Evolutionary conservation across 2,797 vertebrate species (phyloP).

Genomic region (Pogoniulus pusillus): DNA sequence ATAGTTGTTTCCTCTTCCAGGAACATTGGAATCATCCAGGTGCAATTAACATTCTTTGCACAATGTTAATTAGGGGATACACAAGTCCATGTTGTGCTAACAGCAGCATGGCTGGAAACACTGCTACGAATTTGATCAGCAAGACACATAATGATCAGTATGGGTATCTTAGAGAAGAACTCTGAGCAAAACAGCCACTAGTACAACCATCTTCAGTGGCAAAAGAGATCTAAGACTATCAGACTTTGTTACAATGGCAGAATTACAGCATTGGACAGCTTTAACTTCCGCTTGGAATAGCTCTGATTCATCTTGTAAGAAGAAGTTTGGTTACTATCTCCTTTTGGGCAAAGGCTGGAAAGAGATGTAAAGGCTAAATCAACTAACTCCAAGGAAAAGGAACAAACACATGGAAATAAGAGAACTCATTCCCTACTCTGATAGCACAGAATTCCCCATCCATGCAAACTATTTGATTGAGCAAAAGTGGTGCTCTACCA

Average conservation of each 20-base stretch:
- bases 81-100: not conserved
- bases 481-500: not conserved
- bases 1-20: not conserved
- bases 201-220: not conserved
- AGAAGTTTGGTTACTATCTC: not conserved
- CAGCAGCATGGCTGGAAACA: conserved; percentile 1
- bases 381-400: not conserved
- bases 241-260: not conserved
- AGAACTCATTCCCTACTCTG: not conserved
- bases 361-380: not conserved
- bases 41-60: conserved; percentile 13
- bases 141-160: not conserved
- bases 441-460: not conserved
- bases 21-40: not conserved
- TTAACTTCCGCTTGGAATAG: not conserved
- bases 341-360: not conserved
- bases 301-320: not conserved
- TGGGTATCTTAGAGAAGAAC: not conserved
- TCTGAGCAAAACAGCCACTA: not conserved
- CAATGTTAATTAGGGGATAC: not conserved
- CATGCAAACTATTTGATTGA: not conserved
- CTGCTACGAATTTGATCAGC: not conserved
- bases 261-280: not conserved
- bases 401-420: not conserved
- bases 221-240: not conserved